Evolutionary conservation across 1,140 invertebrate species (phyloP).

Genomic region (Brachionus sp.): DNA sequence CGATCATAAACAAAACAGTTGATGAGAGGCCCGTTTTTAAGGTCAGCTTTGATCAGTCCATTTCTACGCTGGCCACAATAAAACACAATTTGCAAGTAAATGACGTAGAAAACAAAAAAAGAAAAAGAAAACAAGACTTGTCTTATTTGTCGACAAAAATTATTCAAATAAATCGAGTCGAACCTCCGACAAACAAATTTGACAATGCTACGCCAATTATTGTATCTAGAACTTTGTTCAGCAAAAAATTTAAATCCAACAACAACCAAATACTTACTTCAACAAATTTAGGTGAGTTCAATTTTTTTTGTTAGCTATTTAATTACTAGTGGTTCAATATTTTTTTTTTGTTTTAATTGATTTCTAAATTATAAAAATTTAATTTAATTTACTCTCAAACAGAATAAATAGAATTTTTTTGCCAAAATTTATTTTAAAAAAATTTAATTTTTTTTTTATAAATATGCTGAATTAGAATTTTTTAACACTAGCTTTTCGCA

Average conservation of each 20-base stretch:
- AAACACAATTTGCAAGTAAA: neutral
- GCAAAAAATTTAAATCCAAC: neutral
- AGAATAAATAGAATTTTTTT: no score
- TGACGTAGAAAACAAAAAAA: neutral
- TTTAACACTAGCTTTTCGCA: no score
- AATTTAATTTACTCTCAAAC: no score
- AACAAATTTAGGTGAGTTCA: neutral
- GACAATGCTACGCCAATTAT: neutral
- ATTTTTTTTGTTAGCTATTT: no score
- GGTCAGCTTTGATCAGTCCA: neutral
- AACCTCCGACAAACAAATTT: neutral
- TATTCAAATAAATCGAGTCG: neutral
- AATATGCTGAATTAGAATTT: no score
- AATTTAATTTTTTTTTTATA: no score
- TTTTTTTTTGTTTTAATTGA: no score
- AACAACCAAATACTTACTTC: neutral
- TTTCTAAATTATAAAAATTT: no score
- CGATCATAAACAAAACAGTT: neutral
- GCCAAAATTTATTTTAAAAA: no score
- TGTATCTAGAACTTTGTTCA: neutral
- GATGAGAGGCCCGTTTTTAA: neutral
- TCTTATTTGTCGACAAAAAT: neutral
- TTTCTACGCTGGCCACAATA: neutral
- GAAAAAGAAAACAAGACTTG: conserved; percentile 28
- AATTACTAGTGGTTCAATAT: no score